phyloP scores from a whole-genome alignment of 2,113 vertebrate species.

The Callaeas wilsoni region DNA sequence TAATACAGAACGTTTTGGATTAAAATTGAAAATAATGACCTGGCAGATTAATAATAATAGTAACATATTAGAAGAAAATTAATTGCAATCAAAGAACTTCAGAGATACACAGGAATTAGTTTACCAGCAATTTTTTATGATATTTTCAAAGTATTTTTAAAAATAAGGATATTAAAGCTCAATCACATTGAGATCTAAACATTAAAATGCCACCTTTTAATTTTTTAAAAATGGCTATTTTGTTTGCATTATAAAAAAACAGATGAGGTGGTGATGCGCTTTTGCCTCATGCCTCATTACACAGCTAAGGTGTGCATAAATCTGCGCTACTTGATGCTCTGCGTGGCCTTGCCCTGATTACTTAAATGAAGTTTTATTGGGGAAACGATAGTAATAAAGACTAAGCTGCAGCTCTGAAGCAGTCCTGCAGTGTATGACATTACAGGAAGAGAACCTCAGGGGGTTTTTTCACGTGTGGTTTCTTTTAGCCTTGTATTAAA shows the following conservation, averaged over 20 bases:
- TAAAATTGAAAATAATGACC: background rate
- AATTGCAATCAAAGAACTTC: background rate
- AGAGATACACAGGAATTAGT: background rate
- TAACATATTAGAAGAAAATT: background rate
- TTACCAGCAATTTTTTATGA: background rate
- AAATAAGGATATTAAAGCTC: background rate
- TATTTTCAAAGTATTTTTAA: background rate
- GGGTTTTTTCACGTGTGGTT: background rate
- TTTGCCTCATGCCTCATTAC: background rate
- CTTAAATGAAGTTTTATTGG: slow-evolving; percentile 7
- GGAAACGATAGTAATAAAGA: background rate
- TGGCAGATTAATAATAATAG: background rate
- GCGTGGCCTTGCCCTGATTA: background rate
- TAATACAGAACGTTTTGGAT: background rate
- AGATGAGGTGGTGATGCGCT: background rate
- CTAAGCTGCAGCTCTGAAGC: background rate
- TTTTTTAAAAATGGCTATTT: background rate
- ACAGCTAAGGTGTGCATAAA: background rate
- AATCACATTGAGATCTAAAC: background rate
- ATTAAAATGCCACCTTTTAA: background rate
- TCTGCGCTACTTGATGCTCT: background rate
- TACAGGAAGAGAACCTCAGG: background rate
- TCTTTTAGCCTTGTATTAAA: background rate
- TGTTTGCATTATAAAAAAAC: background rate
- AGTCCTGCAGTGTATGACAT: background rate